Conservation (phyloP, 2,797 vertebrate species). For the Cuniculus paca region DNA sequence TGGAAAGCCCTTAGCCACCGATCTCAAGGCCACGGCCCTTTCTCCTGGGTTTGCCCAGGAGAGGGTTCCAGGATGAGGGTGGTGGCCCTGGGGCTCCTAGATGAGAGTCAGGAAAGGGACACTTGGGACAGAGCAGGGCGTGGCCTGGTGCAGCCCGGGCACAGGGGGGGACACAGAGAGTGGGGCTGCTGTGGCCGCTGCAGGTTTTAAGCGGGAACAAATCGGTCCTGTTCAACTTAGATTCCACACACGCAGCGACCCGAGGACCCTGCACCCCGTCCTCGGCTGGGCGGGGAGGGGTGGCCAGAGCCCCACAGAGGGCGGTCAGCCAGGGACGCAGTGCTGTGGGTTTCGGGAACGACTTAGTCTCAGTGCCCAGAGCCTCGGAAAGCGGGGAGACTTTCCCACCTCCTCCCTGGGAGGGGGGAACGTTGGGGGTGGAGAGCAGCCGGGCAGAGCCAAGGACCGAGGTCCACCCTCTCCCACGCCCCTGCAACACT, state of each 20-base stretch:
- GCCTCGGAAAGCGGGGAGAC: background rate
- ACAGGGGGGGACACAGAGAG: background rate
- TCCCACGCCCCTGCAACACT: background rate
- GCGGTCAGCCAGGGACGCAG: background rate
- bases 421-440: background rate
- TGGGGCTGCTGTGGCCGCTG: rapidly evolving
- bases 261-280: no score
- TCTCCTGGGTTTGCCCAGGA: background rate
- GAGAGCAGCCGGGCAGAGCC: background rate
- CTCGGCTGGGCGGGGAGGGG: background rate
- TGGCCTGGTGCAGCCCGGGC: background rate
- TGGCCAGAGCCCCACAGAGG: background rate
- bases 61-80: no score
- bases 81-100: background rate
- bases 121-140: background rate
- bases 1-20: background rate
- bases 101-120: background rate
- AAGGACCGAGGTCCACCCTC: background rate
- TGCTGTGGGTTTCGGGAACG: background rate
- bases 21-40: background rate
- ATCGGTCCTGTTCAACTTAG: background rate
- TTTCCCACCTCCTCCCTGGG: no score
- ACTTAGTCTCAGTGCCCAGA: background rate
- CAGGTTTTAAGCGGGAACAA: background rate
- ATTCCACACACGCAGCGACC: rapidly evolving